Percentiles rank a stretch among this genome's conserved stretches.
These are phyloP conservation scores for Brenthis hecate DNA, from an alignment of 2,888 invertebrate species.

Conservation along the genomic window DNA sequence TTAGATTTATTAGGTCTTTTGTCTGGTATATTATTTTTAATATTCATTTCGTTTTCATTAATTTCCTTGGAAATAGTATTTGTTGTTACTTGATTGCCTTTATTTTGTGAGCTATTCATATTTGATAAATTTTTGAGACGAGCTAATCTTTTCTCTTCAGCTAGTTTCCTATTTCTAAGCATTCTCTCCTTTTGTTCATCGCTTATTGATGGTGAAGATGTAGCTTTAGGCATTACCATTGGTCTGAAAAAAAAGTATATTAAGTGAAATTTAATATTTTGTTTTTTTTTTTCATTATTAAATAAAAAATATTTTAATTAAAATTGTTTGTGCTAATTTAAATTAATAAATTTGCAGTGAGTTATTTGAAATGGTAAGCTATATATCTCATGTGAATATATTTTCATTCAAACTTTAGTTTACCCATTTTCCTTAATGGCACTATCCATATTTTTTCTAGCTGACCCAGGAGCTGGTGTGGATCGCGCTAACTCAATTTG, in stretches of 20 bases:
- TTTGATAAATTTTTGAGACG: conserved; percentile 60
- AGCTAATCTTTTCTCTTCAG: conserved; percentile 84
- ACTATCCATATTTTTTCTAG: conserved; percentile 49
- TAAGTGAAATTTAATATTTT: not conserved
- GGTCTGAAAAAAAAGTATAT: conserved; percentile 51
- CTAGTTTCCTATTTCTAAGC: conserved; percentile 85
- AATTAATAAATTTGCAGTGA: no score
- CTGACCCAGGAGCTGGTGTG: conserved; percentile 62
- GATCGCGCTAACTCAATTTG: conserved; percentile 84
- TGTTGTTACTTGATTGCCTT: conserved; percentile 14
- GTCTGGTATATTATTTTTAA: conserved; percentile 16
- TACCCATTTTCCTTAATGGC: conserved; percentile 51
- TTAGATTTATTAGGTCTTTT: conserved; percentile 38
- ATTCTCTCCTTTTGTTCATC: conserved; percentile 87
- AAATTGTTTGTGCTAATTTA: not conserved
- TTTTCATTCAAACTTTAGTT: not conserved
- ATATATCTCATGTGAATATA: no score
- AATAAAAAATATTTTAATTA: not conserved
- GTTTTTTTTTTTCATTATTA: not conserved
- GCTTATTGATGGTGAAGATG: conserved; percentile 75
- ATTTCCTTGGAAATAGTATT: not conserved
- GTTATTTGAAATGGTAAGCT: no score
- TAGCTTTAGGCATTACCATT: conserved; percentile 61
- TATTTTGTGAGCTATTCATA: conserved; percentile 27
- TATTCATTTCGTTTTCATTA: conserved; percentile 7